Evolutionary conservation across 2,113 vertebrate species (phyloP).

Genomic region (Camelus dromedarius): DNA sequence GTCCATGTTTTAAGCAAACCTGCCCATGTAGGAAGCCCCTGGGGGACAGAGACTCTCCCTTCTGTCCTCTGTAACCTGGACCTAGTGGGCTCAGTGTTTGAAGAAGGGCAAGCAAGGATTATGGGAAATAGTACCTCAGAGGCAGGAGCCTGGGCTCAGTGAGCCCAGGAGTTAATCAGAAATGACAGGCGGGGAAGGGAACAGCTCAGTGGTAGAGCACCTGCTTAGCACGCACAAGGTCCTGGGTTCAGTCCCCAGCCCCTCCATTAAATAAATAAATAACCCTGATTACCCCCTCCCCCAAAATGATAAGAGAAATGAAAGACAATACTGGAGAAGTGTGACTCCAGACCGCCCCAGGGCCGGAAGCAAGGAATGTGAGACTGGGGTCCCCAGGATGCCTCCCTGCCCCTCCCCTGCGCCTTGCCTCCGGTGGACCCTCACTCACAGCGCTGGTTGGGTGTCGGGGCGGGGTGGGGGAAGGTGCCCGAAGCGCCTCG

Average conservation of each 20-base stretch:
- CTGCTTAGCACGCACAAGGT: too few relatives aligned
- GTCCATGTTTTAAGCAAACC: background rate
- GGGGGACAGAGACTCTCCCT: background rate
- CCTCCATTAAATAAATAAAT: too few relatives aligned
- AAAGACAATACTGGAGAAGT: background rate
- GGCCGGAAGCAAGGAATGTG: background rate
- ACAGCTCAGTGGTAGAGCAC: too few relatives aligned
- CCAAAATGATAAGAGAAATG: background rate
- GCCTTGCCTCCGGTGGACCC: rapidly evolving
- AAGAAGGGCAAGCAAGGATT: background rate
- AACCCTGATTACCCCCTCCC: too few relatives aligned
- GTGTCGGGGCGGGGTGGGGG: background rate
- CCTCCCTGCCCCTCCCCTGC: rapidly evolving
- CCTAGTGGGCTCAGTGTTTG: background rate
- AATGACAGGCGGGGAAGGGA: too few relatives aligned
- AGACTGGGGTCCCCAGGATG: background rate
- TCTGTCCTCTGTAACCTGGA: background rate
- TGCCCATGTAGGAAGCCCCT: background rate
- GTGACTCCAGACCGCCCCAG: background rate
- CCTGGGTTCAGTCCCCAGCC: too few relatives aligned
- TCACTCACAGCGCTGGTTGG: too few relatives aligned
- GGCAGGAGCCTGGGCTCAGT: background rate
- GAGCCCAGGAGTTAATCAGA: background rate
- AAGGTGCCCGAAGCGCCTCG: background rate
- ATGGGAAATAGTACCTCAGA: background rate